These are phyloP conservation scores for Petrocephalus sullivani DNA, from an alignment of 2,797 vertebrate species.

Conservation along the genomic window DNA sequence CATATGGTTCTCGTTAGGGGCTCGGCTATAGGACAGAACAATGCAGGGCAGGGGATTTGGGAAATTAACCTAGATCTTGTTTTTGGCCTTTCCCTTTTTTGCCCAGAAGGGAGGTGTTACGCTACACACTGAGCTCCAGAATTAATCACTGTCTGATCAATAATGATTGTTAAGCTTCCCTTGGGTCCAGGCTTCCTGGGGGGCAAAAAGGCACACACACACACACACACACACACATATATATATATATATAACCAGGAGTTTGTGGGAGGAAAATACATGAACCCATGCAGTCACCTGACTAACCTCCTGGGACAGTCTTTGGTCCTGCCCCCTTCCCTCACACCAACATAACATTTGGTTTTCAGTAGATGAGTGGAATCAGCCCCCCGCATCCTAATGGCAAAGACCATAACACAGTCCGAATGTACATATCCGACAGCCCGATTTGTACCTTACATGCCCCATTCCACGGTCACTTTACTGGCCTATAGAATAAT, in stretches of 20 bases:
- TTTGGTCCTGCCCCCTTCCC: background rate
- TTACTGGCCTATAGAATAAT: background rate
- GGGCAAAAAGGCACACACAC: background rate
- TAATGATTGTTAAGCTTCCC: background rate
- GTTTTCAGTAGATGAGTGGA: background rate
- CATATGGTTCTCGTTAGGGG: background rate
- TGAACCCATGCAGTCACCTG: slow-evolving; percentile 1
- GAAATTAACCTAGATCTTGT: background rate
- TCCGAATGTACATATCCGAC: background rate
- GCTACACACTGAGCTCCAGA: background rate
- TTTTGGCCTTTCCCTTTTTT: background rate
- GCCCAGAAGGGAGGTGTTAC: background rate
- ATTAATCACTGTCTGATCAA: background rate
- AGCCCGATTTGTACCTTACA: background rate
- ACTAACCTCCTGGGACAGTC: background rate
- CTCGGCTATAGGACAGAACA: background rate
- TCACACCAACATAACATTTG: background rate
- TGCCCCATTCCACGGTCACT: background rate
- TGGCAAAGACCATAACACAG: background rate
- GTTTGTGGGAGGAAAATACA: background rate
- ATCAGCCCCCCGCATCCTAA: background rate
- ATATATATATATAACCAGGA: background rate
- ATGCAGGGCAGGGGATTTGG: background rate
- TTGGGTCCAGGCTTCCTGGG: background rate
- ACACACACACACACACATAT: background rate